Conservation (phyloP, 92 coral and sea anemone genomes). For the Virgularia gustaviana region DNA sequence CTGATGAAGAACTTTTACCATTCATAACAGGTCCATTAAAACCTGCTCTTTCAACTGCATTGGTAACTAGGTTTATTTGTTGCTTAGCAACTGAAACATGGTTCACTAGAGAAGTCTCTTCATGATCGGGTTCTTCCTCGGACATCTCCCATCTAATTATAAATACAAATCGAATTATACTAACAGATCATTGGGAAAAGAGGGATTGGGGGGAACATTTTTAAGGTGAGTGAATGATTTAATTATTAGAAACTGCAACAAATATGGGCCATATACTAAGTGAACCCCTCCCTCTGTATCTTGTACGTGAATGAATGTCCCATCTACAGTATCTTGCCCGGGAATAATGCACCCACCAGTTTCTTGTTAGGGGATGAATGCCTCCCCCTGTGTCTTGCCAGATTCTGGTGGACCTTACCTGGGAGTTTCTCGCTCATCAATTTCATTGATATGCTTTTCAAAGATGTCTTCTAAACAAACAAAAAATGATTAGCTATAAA, state of each 20-base stretch:
- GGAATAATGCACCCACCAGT: too few relatives aligned
- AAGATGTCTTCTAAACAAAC: constrained; percentile 77
- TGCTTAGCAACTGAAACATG: constrained; percentile 68
- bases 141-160: constrained; percentile 82
- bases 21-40: neutral
- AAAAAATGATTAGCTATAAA: neutral
- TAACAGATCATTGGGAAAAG: neutral
- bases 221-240: too few relatives aligned
- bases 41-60: neutral
- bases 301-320: too few relatives aligned
- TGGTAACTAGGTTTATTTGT: neutral
- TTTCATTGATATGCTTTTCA: constrained; percentile 84
- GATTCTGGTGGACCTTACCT: constrained; percentile 62
- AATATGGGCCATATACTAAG: too few relatives aligned
- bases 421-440: constrained; percentile 94
- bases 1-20: too few relatives aligned
- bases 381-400: too few relatives aligned
- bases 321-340: too few relatives aligned
- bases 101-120: constrained; percentile 56
- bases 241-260: too few relatives aligned
- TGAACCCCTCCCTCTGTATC: too few relatives aligned
- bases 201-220: too few relatives aligned
- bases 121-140: constrained; percentile 67
- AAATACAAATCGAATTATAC: neutral
- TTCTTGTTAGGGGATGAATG: too few relatives aligned